Base-by-base conservation (phyloP, 2,797 vertebrate genomes). In the Hoplostethus atlanticus region DNA sequence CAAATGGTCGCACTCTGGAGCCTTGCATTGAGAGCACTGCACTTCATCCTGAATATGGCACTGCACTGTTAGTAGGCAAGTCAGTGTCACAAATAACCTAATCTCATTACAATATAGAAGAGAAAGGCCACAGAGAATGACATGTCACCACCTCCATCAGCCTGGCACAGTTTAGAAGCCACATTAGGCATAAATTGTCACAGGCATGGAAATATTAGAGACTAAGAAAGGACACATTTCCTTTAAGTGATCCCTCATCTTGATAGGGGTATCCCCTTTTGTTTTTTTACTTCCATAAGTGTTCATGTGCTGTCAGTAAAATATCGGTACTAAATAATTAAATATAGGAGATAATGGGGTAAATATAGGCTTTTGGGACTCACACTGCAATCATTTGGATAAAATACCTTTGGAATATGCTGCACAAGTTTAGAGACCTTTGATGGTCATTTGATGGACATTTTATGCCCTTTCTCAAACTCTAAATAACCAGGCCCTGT, bases 81-180 rank as follows among this genome's bases (percentile, higher is more conserved):
- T 54, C 48, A 28, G 47, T 25, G 73, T 72, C 61, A 51, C 69
- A 86, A 90, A 90, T 86, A 87, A 83, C 79, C 69, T 73, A 3
- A 83, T 75, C 76, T 86, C 78, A 89, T 89, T 87, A 88, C 28
- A 52, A 75, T 65, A 70, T 0, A 30, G 28, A 69, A 55, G 21
- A 83, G 69, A 73, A 74, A 63, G 79, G 76, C 67, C 66, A 63
- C 53, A 1, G 70, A 84, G 71, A 69, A 55, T 70, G 78, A 86
- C 76, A 77, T 3, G 44, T 71, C 84, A 74, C 69, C 74, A 73
- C 7, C 76, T 79, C 68, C 65, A 83, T 81, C 83, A 81, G 75
- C 69, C 64, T 81, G 77, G 83, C 83, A 89, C 71, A 78, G 36
- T 78, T 85, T 66, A 73, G 51, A 76, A 68, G 66, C 85, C 86